These are phyloP conservation scores for Meiosimyza platycephala DNA, from an alignment of 2,888 invertebrate genomes.

Conservation along the genomic window DNA sequence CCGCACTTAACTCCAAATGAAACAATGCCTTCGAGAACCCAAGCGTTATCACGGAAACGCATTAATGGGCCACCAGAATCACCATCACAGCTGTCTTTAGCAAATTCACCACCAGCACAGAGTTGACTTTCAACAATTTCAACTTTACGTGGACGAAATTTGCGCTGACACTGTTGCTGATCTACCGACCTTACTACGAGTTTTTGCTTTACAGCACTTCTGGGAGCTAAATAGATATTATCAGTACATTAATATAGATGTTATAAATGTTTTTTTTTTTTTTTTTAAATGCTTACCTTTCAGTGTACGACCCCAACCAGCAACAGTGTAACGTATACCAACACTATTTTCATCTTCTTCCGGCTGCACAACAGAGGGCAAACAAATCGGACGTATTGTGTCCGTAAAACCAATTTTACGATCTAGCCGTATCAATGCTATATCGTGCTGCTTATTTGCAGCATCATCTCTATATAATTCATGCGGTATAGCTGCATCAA, in stretches of 20 bases:
- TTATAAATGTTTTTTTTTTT: slow-evolving; percentile 28
- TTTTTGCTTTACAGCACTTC: slow-evolving; percentile 71
- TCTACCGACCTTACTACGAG: slow-evolving; percentile 68
- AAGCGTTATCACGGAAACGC: slow-evolving; percentile 69
- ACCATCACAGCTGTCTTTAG: slow-evolving; percentile 79
- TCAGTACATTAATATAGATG: slow-evolving; percentile 40
- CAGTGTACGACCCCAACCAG: slow-evolving; percentile 75
- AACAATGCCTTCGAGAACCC: slow-evolving; percentile 74
- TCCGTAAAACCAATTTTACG: slow-evolving; percentile 70
- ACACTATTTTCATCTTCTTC: slow-evolving; percentile 41
- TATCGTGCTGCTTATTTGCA: slow-evolving; percentile 75
- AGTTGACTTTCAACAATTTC: slow-evolving; percentile 68
- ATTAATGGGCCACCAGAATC: slow-evolving; percentile 84
- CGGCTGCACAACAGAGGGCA: slow-evolving; percentile 66
- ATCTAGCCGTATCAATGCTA: slow-evolving; percentile 76
- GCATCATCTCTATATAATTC: slow-evolving; percentile 72
- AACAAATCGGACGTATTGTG: slow-evolving; percentile 72
- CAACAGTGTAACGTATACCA: slow-evolving; percentile 67
- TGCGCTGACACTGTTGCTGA: slow-evolving; percentile 67
- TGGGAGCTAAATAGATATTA: slow-evolving; percentile 46
- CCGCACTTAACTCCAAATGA: slow-evolving; percentile 78
- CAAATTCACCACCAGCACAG: slow-evolving; percentile 77
- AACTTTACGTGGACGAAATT: slow-evolving; percentile 56
- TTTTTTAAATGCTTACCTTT: slow-evolving; percentile 37
- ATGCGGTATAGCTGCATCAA: slow-evolving; percentile 75